phyloP scores from a whole-genome alignment of 2,113 vertebrate genomes.

The Puma concolor region DNA sequence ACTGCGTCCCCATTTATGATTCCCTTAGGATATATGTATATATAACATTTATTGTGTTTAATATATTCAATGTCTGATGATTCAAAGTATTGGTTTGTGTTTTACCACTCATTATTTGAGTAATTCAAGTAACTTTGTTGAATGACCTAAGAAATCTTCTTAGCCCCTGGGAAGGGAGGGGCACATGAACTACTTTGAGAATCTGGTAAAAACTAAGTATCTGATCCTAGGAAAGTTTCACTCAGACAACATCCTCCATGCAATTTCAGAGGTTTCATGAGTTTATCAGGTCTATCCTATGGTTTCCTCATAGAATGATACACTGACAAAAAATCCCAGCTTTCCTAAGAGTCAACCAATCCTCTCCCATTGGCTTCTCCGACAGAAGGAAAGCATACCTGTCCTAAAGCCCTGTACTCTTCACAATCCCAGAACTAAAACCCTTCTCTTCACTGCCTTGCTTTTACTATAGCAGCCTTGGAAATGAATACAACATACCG shows the following conservation, averaged over 20 bases:
- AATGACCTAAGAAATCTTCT: conserved; percentile 24
- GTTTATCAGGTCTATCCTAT: background rate
- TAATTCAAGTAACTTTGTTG: background rate
- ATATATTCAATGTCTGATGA: background rate
- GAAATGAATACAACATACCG: conserved; percentile 49
- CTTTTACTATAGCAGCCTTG: background rate
- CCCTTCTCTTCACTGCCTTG: background rate
- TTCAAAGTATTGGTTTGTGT: background rate
- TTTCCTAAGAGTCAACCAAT: background rate
- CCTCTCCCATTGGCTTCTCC: background rate
- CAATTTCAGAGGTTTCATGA: background rate
- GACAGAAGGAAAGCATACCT: background rate
- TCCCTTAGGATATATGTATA: background rate
- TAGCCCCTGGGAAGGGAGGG: background rate
- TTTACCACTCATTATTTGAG: conserved; percentile 8
- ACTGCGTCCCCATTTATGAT: background rate
- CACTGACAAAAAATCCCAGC: background rate
- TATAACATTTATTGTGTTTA: background rate
- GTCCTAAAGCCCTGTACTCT: background rate
- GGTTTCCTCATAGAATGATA: background rate
- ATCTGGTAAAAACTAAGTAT: conserved; percentile 1
- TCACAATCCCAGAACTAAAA: background rate
- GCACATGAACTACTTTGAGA: background rate
- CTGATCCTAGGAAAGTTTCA: background rate
- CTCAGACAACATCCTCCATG: background rate